Base-by-base conservation (phyloP, 2,888 invertebrate genomes). In the Automeris io region DNA sequence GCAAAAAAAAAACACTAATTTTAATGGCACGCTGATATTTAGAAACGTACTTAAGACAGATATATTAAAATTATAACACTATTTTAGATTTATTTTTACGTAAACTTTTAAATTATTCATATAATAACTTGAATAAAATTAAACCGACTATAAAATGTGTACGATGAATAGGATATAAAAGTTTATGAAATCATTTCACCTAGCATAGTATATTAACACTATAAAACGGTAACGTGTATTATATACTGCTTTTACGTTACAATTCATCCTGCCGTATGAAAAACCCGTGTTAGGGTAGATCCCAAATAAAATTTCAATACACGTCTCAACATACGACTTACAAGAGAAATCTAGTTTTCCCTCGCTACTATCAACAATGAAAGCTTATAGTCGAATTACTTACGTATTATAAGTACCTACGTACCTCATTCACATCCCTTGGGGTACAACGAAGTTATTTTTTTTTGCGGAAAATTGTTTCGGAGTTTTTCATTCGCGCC, bases 311-410 rank as follows among this genome's bases (percentile, higher is more conserved):
- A 24, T 42, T 39, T 33, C 39, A 37, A 35, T 33, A 31, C 41
- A 46, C 47, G 41, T 43, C 18, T 21, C 31, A 18, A 42, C 32
- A 35, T 41, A n/a, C n/a, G n/a, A n/a, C n/a, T n/a, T n/a, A 40
- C 26, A 40, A 45, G 34, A 42, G 36, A 37, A 41, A 47, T 42
- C 40, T 34, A 43, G 40, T 39, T 38, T 46, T 42, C 33, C 35
- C 44, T 24, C 16, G 37, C 24, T 26, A 21, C 35, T 37, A 39
- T 16, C 33, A 22, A 21, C 26, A 26, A 26, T 34, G 9, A 18
- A 8, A 12, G 24, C 18, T 35, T 22, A 49, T 39, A n/a, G 16
- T 25, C 25, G 51, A n/a, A n/a, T 23, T 47, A 41, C 12, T 26
- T 35, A 35, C 11, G 19, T 32, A 31, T 32, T 23, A 26, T 6